Evolutionary conservation across 2,797 vertebrate species (phyloP).

Genomic region (Acanthurus lineatus): DNA sequence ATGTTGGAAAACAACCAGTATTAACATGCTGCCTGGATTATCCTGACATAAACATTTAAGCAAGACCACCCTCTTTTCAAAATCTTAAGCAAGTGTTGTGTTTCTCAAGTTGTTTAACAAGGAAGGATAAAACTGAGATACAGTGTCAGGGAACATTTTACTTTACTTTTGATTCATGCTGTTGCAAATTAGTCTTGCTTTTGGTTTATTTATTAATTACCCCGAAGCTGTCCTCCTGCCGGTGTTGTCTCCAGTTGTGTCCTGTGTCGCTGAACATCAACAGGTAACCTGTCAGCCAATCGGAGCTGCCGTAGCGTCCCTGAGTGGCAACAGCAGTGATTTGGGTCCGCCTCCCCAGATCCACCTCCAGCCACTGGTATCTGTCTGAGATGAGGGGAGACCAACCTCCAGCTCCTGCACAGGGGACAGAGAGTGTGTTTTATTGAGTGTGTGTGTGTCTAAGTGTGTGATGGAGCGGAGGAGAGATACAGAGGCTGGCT

Average conservation of each 20-base stretch:
- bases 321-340: slow-evolving; percentile 91
- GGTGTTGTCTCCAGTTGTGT: slow-evolving; percentile 93
- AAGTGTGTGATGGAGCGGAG: neutral
- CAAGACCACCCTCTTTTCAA: no score
- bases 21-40: no score
- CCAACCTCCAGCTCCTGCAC: slow-evolving; percentile 90
- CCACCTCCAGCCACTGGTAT: slow-evolving; percentile 93
- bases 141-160: neutral
- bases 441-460: slow-evolving; percentile 5
- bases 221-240: slow-evolving; percentile 91
- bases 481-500: neutral
- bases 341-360: slow-evolving; percentile 90
- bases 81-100: no score
- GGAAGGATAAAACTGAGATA: neutral
- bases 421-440: slow-evolving; percentile 20
- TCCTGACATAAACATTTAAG: no score
- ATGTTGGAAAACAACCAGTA: no score
- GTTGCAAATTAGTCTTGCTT: neutral
- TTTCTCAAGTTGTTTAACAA: no score
- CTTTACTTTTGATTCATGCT: neutral
- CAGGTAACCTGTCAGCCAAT: slow-evolving; percentile 92
- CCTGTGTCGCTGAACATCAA: slow-evolving; percentile 95
- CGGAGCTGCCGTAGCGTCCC: slow-evolving; percentile 92
- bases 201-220: slow-evolving; percentile 32
- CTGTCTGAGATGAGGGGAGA: slow-evolving; percentile 87